phyloP scores from a whole-genome alignment of 2,888 invertebrate genomes.

The Rotaria magnacalcarata region DNA sequence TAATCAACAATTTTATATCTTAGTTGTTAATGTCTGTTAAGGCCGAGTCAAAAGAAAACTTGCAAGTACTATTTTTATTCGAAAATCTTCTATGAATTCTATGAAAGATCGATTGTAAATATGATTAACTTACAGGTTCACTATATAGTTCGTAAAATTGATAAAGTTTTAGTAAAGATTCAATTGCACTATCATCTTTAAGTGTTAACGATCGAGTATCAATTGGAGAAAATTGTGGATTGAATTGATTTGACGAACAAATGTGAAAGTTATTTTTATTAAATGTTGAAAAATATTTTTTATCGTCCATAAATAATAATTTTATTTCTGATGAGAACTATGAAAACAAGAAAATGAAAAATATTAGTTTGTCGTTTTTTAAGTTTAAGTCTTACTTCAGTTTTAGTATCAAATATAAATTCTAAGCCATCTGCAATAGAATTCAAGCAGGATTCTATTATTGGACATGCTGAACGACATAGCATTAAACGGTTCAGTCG shows the following conservation, averaged over 20 bases:
- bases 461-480: conserved; percentile 26
- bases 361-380: background rate
- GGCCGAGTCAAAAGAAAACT: too few species aligned
- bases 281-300: conserved; percentile 19
- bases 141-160: conserved; percentile 7
- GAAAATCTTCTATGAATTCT: too few species aligned
- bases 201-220: background rate
- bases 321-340: background rate
- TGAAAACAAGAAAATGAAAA: background rate
- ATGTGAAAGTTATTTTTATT: background rate
- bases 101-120: too few species aligned
- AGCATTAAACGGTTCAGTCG: background rate
- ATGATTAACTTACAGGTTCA: background rate
- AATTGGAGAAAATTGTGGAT: background rate
- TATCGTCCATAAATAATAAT: background rate
- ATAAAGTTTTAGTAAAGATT: background rate
- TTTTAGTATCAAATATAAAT: background rate
- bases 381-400: background rate
- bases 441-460: background rate
- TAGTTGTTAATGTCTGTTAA: too few species aligned
- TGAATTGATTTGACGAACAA: background rate
- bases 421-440: conserved; percentile 19
- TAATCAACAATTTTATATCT: too few species aligned
- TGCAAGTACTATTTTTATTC: too few species aligned
- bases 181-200: background rate